These are phyloP conservation scores for Bubo scandiacus DNA, from an alignment of 2,113 vertebrate species.

Conservation along the genomic window DNA sequence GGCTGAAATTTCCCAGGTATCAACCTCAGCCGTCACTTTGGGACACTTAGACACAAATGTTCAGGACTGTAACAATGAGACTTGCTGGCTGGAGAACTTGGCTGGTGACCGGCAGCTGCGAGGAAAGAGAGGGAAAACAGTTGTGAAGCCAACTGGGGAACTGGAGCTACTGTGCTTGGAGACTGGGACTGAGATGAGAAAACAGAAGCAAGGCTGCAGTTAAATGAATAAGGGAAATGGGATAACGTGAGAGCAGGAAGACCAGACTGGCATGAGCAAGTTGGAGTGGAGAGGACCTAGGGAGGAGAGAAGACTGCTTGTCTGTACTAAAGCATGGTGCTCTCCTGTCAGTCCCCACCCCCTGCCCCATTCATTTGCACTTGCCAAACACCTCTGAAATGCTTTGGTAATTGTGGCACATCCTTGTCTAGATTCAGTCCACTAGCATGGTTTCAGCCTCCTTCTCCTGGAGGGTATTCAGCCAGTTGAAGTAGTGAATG, in stretches of 20 bases:
- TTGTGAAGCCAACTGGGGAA: fast-evolving
- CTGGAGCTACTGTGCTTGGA: neutral
- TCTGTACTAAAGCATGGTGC: neutral
- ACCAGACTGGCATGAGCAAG: neutral
- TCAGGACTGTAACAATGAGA: neutral
- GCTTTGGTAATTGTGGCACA: neutral
- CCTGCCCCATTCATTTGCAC: neutral
- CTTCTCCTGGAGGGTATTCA: neutral
- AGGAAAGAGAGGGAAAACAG: neutral
- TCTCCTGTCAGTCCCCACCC: neutral
- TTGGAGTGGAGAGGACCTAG: neutral
- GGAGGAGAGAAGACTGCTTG: neutral
- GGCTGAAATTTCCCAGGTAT: neutral
- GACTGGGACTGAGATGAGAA: neutral
- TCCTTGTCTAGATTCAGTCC: neutral
- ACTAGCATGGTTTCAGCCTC: neutral
- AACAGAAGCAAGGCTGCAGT: neutral
- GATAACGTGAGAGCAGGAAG: neutral
- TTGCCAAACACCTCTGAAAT: neutral
- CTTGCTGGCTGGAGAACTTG: neutral
- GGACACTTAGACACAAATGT: neutral
- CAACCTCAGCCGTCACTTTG: neutral
- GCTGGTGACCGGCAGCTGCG: neutral
- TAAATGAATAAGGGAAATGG: neutral
- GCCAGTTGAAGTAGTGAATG: neutral